Evolutionary conservation across 1,140 invertebrate species (phyloP), one percentile per base, ranked within the genome.

Genomic region (Meloidogyne exigua): DNA sequence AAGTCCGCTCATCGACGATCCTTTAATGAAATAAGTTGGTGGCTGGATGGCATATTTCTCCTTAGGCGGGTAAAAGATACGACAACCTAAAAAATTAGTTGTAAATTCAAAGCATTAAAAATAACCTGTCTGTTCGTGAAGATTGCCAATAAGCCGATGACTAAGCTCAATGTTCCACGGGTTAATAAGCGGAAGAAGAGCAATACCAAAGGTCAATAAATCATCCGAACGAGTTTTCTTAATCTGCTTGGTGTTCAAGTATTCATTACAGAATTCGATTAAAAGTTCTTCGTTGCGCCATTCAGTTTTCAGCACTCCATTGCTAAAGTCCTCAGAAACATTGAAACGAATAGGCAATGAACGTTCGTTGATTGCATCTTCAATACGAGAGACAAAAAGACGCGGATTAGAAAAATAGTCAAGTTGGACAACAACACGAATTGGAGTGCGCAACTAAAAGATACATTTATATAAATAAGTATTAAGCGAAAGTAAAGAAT

Each of bases 1-100:
- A 13, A 78, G 36, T 26, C 67, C 64, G 3, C 57, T n/a, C 32
- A 73, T 68, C 2, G 72, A 68, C 18, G 39, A 13, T 10, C 76
- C 76, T 25, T 75, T 78, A 15, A 78, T 65, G 70, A 78, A 78
- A 63, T 78, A 78, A 23, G 72, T 76, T 25, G 76, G 76, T 23
- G 76, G 76, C 18, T 78, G 65, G 32, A 76, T 49, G 23, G 42
- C 44, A 65, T 63, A 78, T 21, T 77, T 75, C 18, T 78, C 76
- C 28, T 76, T 66, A 9, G 76, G 69, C n/a, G 76, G 76, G 42
- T 76, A 78, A 23, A 76, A 77, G 1, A 78, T 68, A 9, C 76
- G 75, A 64, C 72, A 75, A 11, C 76, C 72, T 73, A 64, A 15
- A 25, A n/a, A n/a, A 26, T 25, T 64, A 25, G 9, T 68, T 9